Conservation (phyloP, 2,888 invertebrate species). For the Augochlorella aurata region DNA sequence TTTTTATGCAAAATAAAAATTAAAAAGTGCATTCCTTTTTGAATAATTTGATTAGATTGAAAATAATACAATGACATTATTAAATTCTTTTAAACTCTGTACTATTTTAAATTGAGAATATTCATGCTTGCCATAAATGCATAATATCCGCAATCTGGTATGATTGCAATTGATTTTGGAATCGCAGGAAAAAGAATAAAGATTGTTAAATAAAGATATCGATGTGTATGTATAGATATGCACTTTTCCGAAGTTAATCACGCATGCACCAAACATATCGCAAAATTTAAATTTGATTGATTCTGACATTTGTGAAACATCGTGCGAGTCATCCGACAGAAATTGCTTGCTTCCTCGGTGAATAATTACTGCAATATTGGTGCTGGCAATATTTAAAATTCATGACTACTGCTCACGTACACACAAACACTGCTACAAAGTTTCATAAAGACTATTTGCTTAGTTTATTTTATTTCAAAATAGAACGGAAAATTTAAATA, state of each 20-base stretch:
- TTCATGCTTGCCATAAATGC: too few species aligned
- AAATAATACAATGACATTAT: too few species aligned
- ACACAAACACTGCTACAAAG: background rate
- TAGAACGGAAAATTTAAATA: too few species aligned
- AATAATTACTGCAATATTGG: background rate
- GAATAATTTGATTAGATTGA: too few species aligned
- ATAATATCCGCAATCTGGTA: background rate
- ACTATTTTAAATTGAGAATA: too few species aligned
- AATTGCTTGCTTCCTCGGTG: background rate
- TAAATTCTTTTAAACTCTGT: too few species aligned
- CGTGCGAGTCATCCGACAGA: background rate
- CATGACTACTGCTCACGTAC: background rate
- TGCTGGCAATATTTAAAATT: background rate
- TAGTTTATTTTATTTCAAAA: background rate
- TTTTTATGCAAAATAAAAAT: too few species aligned
- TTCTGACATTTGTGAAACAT: background rate
- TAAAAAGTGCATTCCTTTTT: too few species aligned
- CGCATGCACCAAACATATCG: background rate
- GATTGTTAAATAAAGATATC: background rate
- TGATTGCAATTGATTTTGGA: background rate
- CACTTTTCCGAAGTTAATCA: background rate
- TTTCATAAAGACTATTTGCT: background rate
- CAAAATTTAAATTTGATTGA: slow-evolving; percentile 1
- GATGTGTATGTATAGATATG: background rate
- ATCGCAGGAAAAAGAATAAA: background rate